Percentiles rank a stretch among this genome's conserved stretches.
phyloP scores from a whole-genome alignment of 2,888 invertebrate genomes.

The Hofmannophila pseudospretella region DNA sequence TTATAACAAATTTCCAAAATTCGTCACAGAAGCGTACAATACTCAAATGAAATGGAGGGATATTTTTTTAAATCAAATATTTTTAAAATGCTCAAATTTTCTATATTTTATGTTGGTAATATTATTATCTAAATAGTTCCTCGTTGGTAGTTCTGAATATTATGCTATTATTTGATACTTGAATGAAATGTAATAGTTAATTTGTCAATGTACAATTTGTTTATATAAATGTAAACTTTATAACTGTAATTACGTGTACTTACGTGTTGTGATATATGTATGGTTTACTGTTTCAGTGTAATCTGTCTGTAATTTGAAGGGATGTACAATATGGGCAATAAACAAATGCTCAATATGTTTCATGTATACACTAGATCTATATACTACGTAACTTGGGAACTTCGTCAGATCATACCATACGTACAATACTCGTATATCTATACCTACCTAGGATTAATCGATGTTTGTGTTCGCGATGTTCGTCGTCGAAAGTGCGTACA shows the following conservation, averaged over 20 bases:
- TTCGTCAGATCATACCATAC: no score
- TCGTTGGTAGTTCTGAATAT: conserved; percentile 56
- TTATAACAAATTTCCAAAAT: conserved; percentile 13
- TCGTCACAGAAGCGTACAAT: conserved; percentile 37
- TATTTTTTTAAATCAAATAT: conserved; percentile 70
- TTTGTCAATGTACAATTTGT: conserved; percentile 46
- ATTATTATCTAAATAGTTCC: conserved; percentile 57
- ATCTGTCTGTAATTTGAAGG: conserved; percentile 46
- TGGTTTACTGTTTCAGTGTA: conserved; percentile 51
- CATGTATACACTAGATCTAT: conserved; percentile 12
- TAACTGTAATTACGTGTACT: conserved; percentile 47
- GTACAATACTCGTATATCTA: no score
- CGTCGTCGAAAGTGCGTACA: no score
- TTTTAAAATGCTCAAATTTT: conserved; percentile 71
- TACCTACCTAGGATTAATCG: no score
- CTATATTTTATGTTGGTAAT: conserved; percentile 70
- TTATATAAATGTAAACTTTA: conserved; percentile 37
- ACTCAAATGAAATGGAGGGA: conserved; percentile 42
- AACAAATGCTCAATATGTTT: conserved; percentile 51
- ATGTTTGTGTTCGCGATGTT: no score
- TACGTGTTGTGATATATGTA: conserved; percentile 73
- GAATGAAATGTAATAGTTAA: conserved; percentile 45
- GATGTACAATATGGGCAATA: conserved; percentile 60
- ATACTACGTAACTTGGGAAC: not conserved
- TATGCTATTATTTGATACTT: conserved; percentile 52